Conservation (phyloP, 2,113 vertebrate genomes). For the Dromas ardeola region DNA sequence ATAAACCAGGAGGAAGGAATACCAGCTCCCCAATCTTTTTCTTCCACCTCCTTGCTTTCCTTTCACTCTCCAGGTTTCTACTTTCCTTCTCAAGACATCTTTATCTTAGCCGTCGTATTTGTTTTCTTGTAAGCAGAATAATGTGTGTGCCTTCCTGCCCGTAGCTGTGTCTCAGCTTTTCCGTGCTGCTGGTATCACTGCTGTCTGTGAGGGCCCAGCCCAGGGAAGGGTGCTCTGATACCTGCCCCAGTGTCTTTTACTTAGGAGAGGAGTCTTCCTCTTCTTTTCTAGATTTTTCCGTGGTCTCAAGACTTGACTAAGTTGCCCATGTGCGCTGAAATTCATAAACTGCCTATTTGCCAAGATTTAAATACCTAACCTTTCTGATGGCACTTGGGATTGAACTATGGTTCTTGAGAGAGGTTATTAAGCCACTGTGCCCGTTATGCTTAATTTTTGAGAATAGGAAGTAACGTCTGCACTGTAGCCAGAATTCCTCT, state of each 20-base stretch:
- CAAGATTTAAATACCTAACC: conserved; percentile 65
- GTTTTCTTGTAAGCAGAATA: background rate
- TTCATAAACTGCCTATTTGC: conserved; percentile 19
- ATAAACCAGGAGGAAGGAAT: background rate
- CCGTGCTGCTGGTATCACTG: fast-evolving
- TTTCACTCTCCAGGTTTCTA: background rate
- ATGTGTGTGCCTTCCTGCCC: fast-evolving
- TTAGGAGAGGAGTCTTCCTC: background rate
- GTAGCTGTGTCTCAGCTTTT: fast-evolving
- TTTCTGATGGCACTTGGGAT: conserved; percentile 62
- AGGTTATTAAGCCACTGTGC: conserved; percentile 56
- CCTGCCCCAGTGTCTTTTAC: background rate
- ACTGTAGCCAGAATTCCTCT: conserved; percentile 3
- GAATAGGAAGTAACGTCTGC: background rate
- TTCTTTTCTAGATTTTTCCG: background rate
- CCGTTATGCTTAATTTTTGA: background rate
- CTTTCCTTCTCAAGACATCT: background rate
- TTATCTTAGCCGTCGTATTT: background rate
- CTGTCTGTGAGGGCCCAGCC: background rate
- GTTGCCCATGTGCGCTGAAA: conserved; percentile 5
- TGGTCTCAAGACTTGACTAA: background rate
- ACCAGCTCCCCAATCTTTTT: background rate
- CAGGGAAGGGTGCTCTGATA: fast-evolving
- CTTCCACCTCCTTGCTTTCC: background rate
- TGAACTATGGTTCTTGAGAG: conserved; percentile 36